phyloP scores from a whole-genome alignment of 2,797 vertebrate species.

The Argentina silus region DNA sequence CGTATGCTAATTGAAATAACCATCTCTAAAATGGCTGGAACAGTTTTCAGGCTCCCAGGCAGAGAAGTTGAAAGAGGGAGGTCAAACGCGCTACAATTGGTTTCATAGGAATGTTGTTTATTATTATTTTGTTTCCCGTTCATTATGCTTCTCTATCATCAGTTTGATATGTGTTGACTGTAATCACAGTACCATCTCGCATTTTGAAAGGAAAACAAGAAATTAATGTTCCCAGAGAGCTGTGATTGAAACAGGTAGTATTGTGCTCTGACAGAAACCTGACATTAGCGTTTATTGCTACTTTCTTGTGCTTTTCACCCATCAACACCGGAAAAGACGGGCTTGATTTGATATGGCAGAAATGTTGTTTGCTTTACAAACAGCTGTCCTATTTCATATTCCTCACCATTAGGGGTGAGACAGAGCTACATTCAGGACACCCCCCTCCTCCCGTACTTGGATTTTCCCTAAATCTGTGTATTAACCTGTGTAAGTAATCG shows the following conservation, averaged over 20 bases:
- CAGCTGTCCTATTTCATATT: conserved; percentile 34
- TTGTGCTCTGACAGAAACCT: no score
- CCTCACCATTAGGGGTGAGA: conserved; percentile 15
- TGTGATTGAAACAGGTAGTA: no score
- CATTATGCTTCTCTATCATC: conserved; percentile 5
- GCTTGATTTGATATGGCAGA: conserved; percentile 15
- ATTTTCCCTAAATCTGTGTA: conserved; percentile 46
- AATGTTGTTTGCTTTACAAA: not conserved
- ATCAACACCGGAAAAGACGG: conserved; percentile 1
- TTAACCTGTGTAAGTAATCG: conserved; percentile 45
- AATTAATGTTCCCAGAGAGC: not conserved
- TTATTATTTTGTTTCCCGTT: not conserved
- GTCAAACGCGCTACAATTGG: no score
- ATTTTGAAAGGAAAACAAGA: not conserved
- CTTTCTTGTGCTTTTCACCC: no score
- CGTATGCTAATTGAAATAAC: conserved; percentile 44
- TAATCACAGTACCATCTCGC: not conserved
- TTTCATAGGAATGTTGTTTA: not conserved
- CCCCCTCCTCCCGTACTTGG: conserved; percentile 19
- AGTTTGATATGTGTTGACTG: conserved; percentile 1
- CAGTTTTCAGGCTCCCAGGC: not conserved
- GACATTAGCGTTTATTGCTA: no score
- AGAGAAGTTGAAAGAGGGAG: not conserved
- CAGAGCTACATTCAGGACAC: conserved; percentile 28
- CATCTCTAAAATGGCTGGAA: conserved; percentile 17